A percentile compares a stretch with the other conserved stretches of the same genome.
phyloP scores from a whole-genome alignment of 1,140 invertebrate species.

The Hestina assimilis region DNA sequence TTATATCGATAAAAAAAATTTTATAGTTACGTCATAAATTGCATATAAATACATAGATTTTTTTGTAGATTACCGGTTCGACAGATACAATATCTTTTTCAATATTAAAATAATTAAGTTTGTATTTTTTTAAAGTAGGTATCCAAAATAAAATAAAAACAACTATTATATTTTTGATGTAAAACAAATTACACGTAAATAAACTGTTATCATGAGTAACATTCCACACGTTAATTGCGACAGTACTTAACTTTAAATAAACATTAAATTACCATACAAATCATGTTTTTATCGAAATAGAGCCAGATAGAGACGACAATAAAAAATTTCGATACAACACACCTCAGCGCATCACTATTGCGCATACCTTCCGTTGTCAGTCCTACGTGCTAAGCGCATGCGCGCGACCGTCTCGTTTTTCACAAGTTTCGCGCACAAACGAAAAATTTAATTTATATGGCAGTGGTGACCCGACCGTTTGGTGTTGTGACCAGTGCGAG shows the following conservation, averaged over 20 bases:
- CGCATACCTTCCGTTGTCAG: constrained; percentile 57
- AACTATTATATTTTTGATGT: background rate
- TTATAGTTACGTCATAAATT: too few species aligned
- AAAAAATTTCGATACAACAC: constrained; percentile 21
- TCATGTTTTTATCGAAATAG: background rate
- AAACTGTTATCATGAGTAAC: background rate
- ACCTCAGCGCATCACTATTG: constrained; percentile 41
- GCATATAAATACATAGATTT: too few species aligned
- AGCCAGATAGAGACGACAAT: constrained; percentile 3
- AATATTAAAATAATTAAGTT: too few species aligned
- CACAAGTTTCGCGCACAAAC: constrained; percentile 31
- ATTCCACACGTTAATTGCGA: background rate
- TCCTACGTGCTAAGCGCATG: constrained; percentile 61
- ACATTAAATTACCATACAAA: constrained; percentile 17
- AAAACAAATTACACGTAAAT: too few species aligned
- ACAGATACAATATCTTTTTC: too few species aligned
- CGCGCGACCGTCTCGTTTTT: constrained; percentile 59
- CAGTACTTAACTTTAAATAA: background rate
- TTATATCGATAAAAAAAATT: background rate
- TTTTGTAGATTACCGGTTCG: too few species aligned
- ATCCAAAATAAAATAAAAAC: background rate
- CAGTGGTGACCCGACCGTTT: constrained; percentile 65
- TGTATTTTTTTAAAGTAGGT: too few species aligned
- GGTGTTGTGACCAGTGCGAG: constrained; percentile 56
- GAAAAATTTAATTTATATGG: constrained; percentile 66